Evolutionary conservation across 2,113 vertebrate species (phyloP), one percentile per base, ranked within the genome.

Genomic region (Megaptera novaeangliae): DNA sequence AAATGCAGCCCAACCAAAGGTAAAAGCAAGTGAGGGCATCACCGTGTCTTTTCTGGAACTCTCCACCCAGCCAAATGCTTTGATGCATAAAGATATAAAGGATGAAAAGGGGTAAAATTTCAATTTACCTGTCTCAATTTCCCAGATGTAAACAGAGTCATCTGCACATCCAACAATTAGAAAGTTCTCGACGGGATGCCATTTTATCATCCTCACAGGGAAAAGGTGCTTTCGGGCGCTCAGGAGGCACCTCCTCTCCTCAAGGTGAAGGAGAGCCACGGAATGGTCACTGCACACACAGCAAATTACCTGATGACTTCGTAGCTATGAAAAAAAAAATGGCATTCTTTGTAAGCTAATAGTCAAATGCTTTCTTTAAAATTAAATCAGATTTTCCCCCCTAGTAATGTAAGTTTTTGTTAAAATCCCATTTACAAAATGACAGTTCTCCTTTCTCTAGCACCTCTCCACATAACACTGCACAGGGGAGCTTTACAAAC

Each of bases 141-240:
- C 99, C 99, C 99, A 99, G 91, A 99, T 75, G 87, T 99, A 99
- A 88, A 98, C 98, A 0, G 99, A 99, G 86, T 98, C 98, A 20
- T 99, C 98, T 89, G 98, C 97, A 97, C 99, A 99, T 27, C 97
- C 99, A 83, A 99, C 99, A 75, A 99, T 97, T 52, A 99, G 87
- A 63, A 99, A 98, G 59, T 99, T 98, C 97, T 99, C 98, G 71
- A 96, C 44, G 0, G 98, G 98, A 72, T 98, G 98, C 98, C 98
- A 98, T 82, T 98, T 98, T 44, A 99, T 98, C 29, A 91, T 98
- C 83, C 94, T 98, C 93, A 99, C 99, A 23, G 99, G 99, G 77
- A 98, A 99, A 11, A 99, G 97, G 82, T 99, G 99, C 27, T 99
- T 99, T 94, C 98, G 98, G 94, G 99, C 99, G 64, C 97, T 98